Conservation (phyloP, 2,888 invertebrate genomes). For the Melolontha melolontha region DNA sequence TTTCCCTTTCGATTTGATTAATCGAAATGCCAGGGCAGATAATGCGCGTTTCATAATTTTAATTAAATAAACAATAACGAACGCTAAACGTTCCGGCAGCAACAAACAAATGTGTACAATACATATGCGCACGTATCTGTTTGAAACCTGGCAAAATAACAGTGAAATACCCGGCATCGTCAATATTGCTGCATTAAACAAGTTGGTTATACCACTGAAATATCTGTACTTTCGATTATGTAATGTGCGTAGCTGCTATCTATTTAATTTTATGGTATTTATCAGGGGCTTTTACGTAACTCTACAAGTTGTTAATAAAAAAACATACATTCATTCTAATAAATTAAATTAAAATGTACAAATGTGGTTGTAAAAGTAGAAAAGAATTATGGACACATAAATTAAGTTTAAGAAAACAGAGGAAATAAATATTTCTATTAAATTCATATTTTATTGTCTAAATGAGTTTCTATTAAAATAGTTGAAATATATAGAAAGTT, state of each 20-base stretch:
- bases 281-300: slow-evolving; percentile 36
- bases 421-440: slow-evolving; percentile 6
- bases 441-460: slow-evolving; percentile 36
- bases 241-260: neutral
- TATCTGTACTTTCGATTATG: slow-evolving; percentile 39
- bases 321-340: slow-evolving; percentile 23
- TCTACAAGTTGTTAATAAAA: slow-evolving; percentile 32
- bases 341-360: slow-evolving; percentile 22
- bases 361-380: slow-evolving; percentile 11
- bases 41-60: slow-evolving; percentile 46
- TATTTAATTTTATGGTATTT: slow-evolving; percentile 39
- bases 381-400: neutral
- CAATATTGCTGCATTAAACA: too few relatives aligned
- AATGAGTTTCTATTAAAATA: slow-evolving; percentile 29
- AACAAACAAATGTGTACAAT: neutral
- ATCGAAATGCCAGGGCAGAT: slow-evolving; percentile 46
- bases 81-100: slow-evolving; percentile 33
- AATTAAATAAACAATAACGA: slow-evolving; percentile 46
- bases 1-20: slow-evolving; percentile 50
- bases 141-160: neutral
- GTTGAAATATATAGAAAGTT: slow-evolving; percentile 27
- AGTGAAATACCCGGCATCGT: too few relatives aligned
- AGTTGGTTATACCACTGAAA: slow-evolving; percentile 1
- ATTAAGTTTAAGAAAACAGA: neutral
- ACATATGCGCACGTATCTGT: neutral